These are phyloP conservation scores for Hedya salicella DNA, from an alignment of 2,888 invertebrate genomes.

Conservation along the genomic window DNA sequence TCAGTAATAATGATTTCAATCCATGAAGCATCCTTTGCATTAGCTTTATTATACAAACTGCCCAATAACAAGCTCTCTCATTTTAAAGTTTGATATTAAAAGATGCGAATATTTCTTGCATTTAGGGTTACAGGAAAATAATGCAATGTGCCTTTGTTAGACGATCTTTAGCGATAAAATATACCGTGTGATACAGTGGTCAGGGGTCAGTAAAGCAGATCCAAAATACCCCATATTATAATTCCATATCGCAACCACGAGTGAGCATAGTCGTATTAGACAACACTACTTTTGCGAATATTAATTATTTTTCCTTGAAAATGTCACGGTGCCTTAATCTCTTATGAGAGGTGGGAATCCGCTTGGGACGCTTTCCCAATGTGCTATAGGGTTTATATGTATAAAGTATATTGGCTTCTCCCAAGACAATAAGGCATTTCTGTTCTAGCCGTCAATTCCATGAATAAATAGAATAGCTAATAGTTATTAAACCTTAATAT, in stretches of 20 bases:
- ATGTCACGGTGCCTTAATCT: neutral
- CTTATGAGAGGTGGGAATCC: neutral
- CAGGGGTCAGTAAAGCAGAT: neutral
- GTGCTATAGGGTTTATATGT: neutral
- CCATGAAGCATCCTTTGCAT: too few species aligned
- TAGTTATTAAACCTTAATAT: neutral
- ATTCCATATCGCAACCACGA: neutral
- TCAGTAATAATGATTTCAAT: too few species aligned
- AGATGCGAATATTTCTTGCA: too few species aligned
- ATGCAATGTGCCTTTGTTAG: too few species aligned
- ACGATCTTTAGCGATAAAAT: too few species aligned
- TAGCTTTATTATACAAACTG: too few species aligned
- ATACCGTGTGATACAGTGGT: neutral
- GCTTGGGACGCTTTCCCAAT: too few species aligned
- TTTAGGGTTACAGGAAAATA: too few species aligned
- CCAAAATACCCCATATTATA: neutral
- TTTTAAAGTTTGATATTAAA: too few species aligned
- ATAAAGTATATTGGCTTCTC: neutral
- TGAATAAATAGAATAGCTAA: constrained; percentile 13
- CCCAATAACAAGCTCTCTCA: too few species aligned
- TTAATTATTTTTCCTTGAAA: neutral
- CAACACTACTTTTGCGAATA: neutral
- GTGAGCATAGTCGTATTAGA: neutral
- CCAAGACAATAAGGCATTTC: constrained; percentile 10
- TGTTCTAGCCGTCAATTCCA: neutral